Evolutionary conservation across 2,888 invertebrate species (phyloP), one percentile per base, ranked within the genome.

Genomic region (Nephrotoma appendiculata): DNA sequence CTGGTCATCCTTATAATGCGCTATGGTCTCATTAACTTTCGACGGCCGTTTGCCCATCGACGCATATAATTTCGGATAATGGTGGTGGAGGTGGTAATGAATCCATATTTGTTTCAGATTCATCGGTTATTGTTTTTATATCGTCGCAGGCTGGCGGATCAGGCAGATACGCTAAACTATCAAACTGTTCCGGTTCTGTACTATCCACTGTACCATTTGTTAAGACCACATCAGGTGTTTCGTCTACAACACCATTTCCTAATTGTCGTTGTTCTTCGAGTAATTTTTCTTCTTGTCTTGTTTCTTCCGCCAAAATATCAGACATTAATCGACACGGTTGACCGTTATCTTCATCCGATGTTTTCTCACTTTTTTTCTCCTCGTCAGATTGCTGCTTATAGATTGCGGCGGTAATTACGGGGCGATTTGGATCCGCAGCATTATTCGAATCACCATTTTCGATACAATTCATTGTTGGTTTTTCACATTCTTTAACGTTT

Each of bases 401-500:
- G 83, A 95, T 93, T 0, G 95, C 95, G 0, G 95, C 94, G 57
- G 95, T 95, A 85, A 95, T 95, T 44, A 95, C 94, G 5, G 95
- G 95, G 88, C 92, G 91, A 2, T 90, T 89, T 2, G 91, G 88
- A 43, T 86, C 42, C n/a, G 85, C 12, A n/a, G 83, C 87, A 43
- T 86, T 45, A 52, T 87, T 87, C 11, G 52, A 12, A 86, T 88
- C 87, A 5, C 86, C 86, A 86, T 87, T 87, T 41, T 86, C 86
- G 86, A 87, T 41, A 11, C 84, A 84, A 19, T 85, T 43, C 11
- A 48, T 48, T 48, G 11, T 83, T 83, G 83, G 83, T 15, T 57
- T 6, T 3, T 42, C 85, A 87, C 15, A 86, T 85, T 71, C 19
- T 7, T 86, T 45, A n/a, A 48, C 7, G 6, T 83, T 19, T 41